phyloP scores from a whole-genome alignment of 2,113 vertebrate genomes.

The Pipra filicauda region DNA sequence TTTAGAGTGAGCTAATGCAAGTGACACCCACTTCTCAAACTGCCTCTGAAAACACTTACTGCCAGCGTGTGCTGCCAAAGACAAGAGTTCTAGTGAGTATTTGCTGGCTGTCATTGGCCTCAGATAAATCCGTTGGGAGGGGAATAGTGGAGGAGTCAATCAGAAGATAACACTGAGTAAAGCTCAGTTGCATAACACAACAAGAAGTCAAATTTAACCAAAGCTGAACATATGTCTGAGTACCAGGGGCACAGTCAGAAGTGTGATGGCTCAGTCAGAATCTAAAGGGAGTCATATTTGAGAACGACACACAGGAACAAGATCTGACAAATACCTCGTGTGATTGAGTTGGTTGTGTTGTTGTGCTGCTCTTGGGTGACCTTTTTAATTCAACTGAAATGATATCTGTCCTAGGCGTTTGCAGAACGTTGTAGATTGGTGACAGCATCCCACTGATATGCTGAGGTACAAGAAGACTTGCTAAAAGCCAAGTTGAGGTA shows the following conservation, averaged over 20 bases:
- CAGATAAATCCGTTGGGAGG: constrained; percentile 18
- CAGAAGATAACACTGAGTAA: constrained; percentile 51
- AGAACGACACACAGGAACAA: not conserved
- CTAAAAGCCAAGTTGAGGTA: not conserved
- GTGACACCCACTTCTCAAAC: constrained; percentile 63
- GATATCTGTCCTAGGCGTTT: not conserved
- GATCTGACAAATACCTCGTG: not conserved
- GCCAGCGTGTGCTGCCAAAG: constrained; percentile 37
- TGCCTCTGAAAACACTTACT: constrained; percentile 52
- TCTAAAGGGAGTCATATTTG: not conserved
- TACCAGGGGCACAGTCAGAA: not conserved
- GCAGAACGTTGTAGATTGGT: not conserved
- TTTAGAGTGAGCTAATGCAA: constrained; percentile 49
- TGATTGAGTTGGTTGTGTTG: constrained; percentile 25
- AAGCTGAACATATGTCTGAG: constrained; percentile 17
- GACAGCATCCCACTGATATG: constrained; percentile 14
- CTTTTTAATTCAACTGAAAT: not conserved
- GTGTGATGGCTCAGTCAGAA: not conserved
- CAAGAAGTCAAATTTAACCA: constrained; percentile 19
- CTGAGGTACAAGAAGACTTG: not conserved
- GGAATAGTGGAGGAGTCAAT: constrained; percentile 42
- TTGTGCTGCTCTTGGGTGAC: constrained; percentile 30
- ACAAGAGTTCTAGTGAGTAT: constrained; percentile 29
- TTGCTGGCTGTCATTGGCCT: constrained; percentile 43
- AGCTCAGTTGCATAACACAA: constrained; percentile 43